A percentile compares a stretch with the other conserved stretches of the same genome.
Evolutionary conservation across 2,113 vertebrate species (phyloP).

Genomic region (Pelusios castaneus): DNA sequence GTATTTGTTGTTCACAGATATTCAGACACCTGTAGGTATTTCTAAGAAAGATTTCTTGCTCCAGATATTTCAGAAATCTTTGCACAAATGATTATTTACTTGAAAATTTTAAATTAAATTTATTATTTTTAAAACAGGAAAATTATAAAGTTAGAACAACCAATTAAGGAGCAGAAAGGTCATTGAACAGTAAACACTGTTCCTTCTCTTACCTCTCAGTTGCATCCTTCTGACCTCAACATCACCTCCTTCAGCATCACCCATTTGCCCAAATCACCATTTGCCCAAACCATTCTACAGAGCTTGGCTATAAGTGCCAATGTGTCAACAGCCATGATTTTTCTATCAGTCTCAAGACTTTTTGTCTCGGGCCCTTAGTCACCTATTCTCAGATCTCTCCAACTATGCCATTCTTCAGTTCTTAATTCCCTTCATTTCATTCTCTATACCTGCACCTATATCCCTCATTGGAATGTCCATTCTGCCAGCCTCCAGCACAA

Average conservation of each 20-base stretch:
- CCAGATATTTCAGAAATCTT: not conserved
- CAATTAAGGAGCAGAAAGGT: not conserved
- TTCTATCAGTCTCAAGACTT: not conserved
- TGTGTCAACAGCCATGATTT: not conserved
- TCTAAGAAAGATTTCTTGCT: not conserved
- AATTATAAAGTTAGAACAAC: not conserved
- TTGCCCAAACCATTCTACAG: not conserved
- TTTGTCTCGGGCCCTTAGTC: not conserved
- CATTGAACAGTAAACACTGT: not conserved
- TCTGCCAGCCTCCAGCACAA: not conserved
- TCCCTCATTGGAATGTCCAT: not conserved
- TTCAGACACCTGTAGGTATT: not conserved
- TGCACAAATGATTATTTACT: not conserved
- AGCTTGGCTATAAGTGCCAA: not conserved
- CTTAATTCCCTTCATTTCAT: not conserved
- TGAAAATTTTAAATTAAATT: not conserved
- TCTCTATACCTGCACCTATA: not conserved
- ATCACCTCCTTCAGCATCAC: rapidly evolving
- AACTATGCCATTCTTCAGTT: not conserved
- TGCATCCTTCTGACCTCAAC: not conserved
- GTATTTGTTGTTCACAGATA: not conserved
- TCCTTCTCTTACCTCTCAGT: not conserved
- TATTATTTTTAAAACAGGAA: not conserved
- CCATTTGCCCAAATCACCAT: no score
- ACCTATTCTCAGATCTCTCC: not conserved